Evolutionary conservation across 1,140 invertebrate genomes (phyloP).

Genomic region (Reticulitermes speratus): DNA sequence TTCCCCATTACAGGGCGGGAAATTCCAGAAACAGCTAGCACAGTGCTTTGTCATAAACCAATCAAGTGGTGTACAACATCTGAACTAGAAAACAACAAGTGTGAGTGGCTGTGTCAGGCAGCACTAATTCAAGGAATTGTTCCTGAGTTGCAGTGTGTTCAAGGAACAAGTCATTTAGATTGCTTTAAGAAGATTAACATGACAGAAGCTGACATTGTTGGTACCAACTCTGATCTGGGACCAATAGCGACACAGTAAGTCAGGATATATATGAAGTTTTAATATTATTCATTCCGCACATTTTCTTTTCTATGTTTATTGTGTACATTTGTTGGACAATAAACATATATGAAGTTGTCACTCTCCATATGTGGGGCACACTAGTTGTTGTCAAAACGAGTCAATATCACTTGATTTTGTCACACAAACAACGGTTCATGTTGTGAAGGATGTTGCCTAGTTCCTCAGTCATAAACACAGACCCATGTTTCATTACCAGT

Average conservation of each 20-base stretch:
- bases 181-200: constrained; percentile 62
- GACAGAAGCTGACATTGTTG: constrained; percentile 63
- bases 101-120: constrained; percentile 56
- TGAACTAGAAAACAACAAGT: constrained; percentile 56
- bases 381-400: too few species aligned
- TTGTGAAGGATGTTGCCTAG: too few species aligned
- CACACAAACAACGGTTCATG: too few species aligned
- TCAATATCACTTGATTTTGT: too few species aligned
- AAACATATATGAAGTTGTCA: too few species aligned
- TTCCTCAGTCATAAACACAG: too few species aligned
- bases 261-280: too few species aligned
- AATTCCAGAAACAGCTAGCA: not conserved
- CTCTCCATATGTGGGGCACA: too few species aligned
- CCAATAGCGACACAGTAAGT: constrained; percentile 67
- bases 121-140: constrained; percentile 56
- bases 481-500: too few species aligned
- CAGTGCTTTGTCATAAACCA: constrained; percentile 47
- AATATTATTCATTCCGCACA: too few species aligned
- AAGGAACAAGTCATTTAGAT: constrained; percentile 48
- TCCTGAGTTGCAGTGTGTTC: constrained; percentile 55
- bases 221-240: constrained; percentile 66
- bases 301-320: too few species aligned
- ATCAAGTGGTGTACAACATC: constrained; percentile 60
- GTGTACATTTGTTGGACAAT: too few species aligned
- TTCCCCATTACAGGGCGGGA: constrained; percentile 7